phyloP scores from a whole-genome alignment of 2,797 vertebrate genomes.

The Phrynocephalus forsythii region DNA sequence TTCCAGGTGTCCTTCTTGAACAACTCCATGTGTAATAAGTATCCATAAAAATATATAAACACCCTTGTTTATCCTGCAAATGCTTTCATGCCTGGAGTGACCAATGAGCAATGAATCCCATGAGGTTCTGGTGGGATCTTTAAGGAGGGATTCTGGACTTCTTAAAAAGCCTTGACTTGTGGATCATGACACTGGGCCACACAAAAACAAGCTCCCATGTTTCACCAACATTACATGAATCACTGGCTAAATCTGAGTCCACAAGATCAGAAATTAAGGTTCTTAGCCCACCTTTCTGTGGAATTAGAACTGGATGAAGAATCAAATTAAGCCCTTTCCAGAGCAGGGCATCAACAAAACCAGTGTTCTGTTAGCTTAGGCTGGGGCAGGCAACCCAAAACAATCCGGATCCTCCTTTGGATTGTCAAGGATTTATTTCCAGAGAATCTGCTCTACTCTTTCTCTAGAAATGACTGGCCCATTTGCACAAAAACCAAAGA shows the following conservation, averaged over 20 bases:
- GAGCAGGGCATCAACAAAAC: not conserved
- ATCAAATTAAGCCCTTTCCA: not conserved
- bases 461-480: not conserved
- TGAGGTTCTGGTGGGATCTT: not conserved
- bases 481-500: not conserved
- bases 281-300: not conserved
- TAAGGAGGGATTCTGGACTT: not conserved
- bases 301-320: not conserved
- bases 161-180: not conserved
- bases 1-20: not conserved
- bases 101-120: not conserved
- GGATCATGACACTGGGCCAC: not conserved
- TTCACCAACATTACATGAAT: not conserved
- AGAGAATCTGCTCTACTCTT: not conserved
- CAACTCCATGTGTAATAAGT: not conserved
- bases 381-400: not conserved
- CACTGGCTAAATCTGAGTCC: not conserved
- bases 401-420: not conserved
- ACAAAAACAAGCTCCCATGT: not conserved
- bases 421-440: not conserved
- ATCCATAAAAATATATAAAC: constrained; percentile 2
- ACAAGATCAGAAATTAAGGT: not conserved
- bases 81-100: not conserved
- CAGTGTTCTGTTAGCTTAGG: not conserved
- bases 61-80: not conserved